Base-by-base conservation (phyloP, 2,113 vertebrate genomes). In the Phalacrocorax brasilianus region DNA sequence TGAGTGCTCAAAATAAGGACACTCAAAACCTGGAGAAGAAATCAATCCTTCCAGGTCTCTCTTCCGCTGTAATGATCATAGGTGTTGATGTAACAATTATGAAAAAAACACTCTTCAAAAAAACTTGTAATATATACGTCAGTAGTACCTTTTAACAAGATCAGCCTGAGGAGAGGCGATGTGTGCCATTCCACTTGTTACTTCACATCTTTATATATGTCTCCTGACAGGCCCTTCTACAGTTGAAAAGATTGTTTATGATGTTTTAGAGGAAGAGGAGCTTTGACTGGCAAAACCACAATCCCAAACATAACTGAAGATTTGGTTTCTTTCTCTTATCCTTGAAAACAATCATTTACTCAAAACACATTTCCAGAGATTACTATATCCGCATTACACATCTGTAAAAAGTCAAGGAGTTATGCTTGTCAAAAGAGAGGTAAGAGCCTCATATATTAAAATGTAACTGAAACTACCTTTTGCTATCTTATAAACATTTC, bases 51-150 rank as follows among this genome's bases (percentile, higher is more conserved):
- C 83, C 33, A 23, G n/a, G 79, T 56, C 9, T 80, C 38, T 67
- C 21, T 61, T 61, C 44, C 0, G 0, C 61, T 40, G 4, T 30
- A 63, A 52, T 4, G 18, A 76, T 23, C 0, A 0, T 8, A 78
- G 76, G 61, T 85, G 91, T 72, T 68, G 84, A 77, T 87, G 58
- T 35, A 85, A 74, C 73, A 78, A 44, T 32, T 35, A 49, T 63
- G 52, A 44, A 35, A 19, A 19, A 73, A 12, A 40, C 6, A 18
- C 35, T 40, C 28, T 56, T 53, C 40, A 35, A 18, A 28, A 70
- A 15, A 71, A 8, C 38, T 16, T 44, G 50, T 2, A 3, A 9
- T 14, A 1, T 2, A 12, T 6, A 5, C 7, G 1, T 47, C 84
- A 59, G 87, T 4, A 22, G 72, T 42, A 55, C 65, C 76, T 38